These are phyloP conservation scores for Intellagama lesueurii DNA, from an alignment of 2,797 vertebrate genomes.

Conservation along the genomic window DNA sequence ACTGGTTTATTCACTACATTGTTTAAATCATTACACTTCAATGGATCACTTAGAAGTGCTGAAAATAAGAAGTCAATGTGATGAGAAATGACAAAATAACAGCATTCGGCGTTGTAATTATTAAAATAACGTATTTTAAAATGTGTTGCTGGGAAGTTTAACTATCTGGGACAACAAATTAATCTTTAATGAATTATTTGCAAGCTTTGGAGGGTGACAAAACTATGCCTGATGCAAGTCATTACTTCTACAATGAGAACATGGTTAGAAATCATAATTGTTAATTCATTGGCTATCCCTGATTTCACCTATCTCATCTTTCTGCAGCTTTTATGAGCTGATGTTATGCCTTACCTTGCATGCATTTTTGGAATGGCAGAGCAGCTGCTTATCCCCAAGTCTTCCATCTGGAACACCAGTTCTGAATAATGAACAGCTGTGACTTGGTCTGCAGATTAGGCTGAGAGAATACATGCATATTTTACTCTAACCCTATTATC, in stretches of 20 bases:
- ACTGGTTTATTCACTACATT: too few species aligned
- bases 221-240: not conserved
- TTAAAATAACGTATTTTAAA: too few species aligned
- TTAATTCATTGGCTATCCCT: not conserved
- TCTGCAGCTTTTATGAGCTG: not conserved
- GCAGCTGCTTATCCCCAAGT: not conserved
- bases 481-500: slow-evolving; percentile 11
- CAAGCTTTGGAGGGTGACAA: not conserved
- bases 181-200: too few species aligned
- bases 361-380: not conserved
- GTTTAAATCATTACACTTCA: too few species aligned
- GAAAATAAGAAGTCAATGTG: too few species aligned
- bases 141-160: too few species aligned
- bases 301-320: not conserved
- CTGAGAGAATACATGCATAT: slow-evolving; percentile 1
- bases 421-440: slow-evolving; percentile 27
- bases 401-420: slow-evolving; percentile 19
- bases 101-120: too few species aligned
- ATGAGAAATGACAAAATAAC: too few species aligned
- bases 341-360: not conserved
- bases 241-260: not conserved
- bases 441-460: not conserved
- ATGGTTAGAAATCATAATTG: not conserved
- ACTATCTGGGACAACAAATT: too few species aligned
- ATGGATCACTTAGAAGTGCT: too few species aligned